These are phyloP conservation scores for Muscidifurax raptorellus DNA, from an alignment of 1,140 invertebrate genomes.

Conservation along the genomic window DNA sequence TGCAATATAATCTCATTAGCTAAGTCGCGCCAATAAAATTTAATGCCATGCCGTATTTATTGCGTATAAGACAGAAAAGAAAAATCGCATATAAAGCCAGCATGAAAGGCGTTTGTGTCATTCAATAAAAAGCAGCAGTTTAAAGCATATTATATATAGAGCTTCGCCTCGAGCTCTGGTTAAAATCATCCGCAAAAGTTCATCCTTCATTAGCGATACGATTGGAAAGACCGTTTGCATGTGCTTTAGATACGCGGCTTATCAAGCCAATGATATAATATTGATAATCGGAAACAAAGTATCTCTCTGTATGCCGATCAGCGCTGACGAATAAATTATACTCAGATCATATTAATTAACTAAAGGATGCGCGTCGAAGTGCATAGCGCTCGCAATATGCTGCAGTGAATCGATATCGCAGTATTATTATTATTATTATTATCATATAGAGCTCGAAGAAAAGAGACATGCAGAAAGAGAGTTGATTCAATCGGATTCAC, in stretches of 20 bases:
- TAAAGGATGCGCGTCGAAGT: neutral
- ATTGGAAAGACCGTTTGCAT: constrained; percentile 45
- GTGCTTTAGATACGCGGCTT: constrained; percentile 44
- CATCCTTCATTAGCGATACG: constrained; percentile 48
- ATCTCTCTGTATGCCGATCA: neutral
- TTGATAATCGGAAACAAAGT: constrained; percentile 45
- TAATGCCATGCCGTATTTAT: neutral
- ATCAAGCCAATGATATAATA: constrained; percentile 40
- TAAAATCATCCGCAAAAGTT: constrained; percentile 37
- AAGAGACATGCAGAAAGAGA: neutral
- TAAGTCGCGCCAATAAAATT: neutral
- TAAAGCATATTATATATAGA: constrained; percentile 4
- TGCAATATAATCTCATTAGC: neutral
- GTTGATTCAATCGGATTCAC: constrained; percentile 26
- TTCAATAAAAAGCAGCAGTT: constrained; percentile 4
- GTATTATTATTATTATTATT: too few relatives aligned
- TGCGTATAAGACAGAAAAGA: neutral
- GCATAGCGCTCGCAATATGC: too few relatives aligned
- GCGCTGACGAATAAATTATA: constrained; percentile 3
- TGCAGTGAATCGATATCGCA: neutral
- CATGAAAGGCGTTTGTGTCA: neutral
- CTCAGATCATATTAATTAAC: neutral
- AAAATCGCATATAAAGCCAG: too few relatives aligned
- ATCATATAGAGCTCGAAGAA: neutral
- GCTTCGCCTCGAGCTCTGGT: neutral